Evolutionary conservation across 1,140 invertebrate species (phyloP).

Genomic region (Scaptomyza pallida): DNA sequence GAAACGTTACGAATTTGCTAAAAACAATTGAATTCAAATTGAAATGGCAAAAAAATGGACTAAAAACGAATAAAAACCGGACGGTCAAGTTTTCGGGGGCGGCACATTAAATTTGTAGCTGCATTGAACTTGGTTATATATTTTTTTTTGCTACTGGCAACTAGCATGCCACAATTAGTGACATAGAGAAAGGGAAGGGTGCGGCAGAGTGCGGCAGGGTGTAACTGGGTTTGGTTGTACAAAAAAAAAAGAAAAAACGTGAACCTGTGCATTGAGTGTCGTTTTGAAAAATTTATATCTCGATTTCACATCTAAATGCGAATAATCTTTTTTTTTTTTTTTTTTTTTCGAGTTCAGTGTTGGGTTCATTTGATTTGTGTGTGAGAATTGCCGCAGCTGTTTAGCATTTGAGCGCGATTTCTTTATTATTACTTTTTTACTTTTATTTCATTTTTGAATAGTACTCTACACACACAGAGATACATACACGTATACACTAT

Average conservation of each 20-base stretch:
- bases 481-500: background rate
- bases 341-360: constrained; percentile 41
- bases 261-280: constrained; percentile 52
- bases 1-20: constrained; percentile 46
- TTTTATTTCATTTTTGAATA: constrained; percentile 39
- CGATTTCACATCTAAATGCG: constrained; percentile 83
- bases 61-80: constrained; percentile 29
- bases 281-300: constrained; percentile 83
- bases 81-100: constrained; percentile 29
- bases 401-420: constrained; percentile 66
- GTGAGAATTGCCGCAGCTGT: constrained; percentile 76
- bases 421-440: constrained; percentile 43
- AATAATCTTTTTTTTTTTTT: constrained; percentile 70
- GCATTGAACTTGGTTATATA: constrained; percentile 34
- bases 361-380: constrained; percentile 78
- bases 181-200: background rate
- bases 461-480: constrained; percentile 7
- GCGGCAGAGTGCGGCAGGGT: background rate
- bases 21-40: constrained; percentile 57
- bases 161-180: constrained; percentile 39
- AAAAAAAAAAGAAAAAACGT: too few species aligned
- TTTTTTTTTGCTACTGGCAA: background rate
- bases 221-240: too few species aligned
- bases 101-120: constrained; percentile 33
- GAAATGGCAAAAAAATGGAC: constrained; percentile 18